Conservation (phyloP, 1,140 invertebrate species). For the Adelges cooleyi region DNA sequence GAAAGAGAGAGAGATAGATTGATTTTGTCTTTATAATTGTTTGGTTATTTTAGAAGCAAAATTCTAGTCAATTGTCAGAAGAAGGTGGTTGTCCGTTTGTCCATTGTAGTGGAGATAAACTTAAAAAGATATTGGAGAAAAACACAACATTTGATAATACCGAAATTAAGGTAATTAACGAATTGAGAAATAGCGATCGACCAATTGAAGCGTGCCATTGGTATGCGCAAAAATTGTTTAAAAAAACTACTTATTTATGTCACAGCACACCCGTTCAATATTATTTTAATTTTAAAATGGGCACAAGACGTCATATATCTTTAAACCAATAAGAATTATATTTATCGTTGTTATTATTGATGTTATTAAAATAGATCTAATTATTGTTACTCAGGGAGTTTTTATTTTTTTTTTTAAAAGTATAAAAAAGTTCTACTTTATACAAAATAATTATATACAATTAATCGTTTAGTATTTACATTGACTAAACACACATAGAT, state of each 20-base stretch:
- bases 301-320: neutral
- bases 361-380: no score
- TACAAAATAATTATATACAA: no score
- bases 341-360: no score
- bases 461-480: no score
- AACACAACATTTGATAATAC: neutral
- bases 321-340: no score
- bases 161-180: neutral
- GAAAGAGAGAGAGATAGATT: no score
- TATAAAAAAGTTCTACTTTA: no score
- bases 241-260: neutral
- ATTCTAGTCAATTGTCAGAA: neutral
- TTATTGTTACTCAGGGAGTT: no score
- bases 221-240: constrained; percentile 8
- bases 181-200: constrained; percentile 13
- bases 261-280: constrained; percentile 9
- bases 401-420: no score
- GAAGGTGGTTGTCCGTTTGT: constrained; percentile 24
- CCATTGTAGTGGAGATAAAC: neutral
- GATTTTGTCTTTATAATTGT: no score
- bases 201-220: constrained; percentile 16
- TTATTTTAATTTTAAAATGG: neutral
- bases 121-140: neutral
- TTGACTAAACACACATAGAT: no score
- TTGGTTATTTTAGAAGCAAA: neutral